A percentile compares a stretch with the other conserved stretches of the same genome.
Evolutionary conservation across 1,140 invertebrate species (phyloP).

Genomic region (Brachionus paranguensis): DNA sequence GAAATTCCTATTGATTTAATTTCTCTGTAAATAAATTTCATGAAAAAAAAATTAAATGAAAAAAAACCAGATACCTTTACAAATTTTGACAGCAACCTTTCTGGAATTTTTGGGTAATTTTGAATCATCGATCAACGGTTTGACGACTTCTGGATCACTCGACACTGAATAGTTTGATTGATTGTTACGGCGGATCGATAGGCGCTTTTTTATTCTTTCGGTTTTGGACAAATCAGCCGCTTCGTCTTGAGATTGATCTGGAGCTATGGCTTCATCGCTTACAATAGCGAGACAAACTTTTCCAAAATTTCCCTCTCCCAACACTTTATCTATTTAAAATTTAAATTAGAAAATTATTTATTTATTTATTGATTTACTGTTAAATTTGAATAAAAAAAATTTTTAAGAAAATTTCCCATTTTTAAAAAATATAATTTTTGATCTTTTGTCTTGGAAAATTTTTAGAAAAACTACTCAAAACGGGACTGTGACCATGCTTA

Average conservation of each 20-base stretch:
- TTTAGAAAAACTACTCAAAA: no score
- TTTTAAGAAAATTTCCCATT: no score
- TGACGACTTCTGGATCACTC: background rate
- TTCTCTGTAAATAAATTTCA: no score
- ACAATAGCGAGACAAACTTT: slow-evolving; percentile 17
- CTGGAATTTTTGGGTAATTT: background rate
- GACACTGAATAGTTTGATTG: background rate
- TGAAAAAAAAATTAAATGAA: background rate
- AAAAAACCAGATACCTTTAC: slow-evolving; percentile 24
- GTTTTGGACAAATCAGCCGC: background rate
- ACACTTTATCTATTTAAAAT: background rate
- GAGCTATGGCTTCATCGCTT: background rate
- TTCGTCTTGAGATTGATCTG: background rate
- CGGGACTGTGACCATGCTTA: no score
- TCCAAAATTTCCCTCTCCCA: slow-evolving; percentile 35
- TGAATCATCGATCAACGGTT: background rate
- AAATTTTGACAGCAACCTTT: slow-evolving; percentile 16
- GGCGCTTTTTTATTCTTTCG: background rate
- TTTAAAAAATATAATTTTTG: no score
- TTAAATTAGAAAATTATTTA: no score
- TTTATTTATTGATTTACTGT: no score
- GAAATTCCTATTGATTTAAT: no score
- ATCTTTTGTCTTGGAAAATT: no score
- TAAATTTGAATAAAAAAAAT: no score
- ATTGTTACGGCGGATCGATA: background rate